phyloP scores from a whole-genome alignment of 2,113 vertebrate genomes.

The Hippocampus barbouri region DNA sequence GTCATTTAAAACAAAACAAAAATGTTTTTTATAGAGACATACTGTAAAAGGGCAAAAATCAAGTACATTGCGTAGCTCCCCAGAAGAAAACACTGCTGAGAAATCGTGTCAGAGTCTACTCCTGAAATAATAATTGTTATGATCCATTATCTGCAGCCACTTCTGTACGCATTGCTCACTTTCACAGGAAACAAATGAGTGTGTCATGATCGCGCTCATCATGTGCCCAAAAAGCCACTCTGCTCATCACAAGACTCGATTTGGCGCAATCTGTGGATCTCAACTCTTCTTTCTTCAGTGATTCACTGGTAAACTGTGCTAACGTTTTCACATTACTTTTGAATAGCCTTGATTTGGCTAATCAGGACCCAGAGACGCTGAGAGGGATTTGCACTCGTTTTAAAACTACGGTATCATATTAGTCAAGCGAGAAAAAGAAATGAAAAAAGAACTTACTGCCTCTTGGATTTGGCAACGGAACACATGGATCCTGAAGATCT shows the following conservation, averaged over 20 bases:
- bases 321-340: too few species aligned
- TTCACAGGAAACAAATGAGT: background rate
- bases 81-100: background rate
- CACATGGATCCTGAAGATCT: conserved; percentile 98
- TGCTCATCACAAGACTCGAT: background rate
- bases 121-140: background rate
- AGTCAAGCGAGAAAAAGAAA: too few species aligned
- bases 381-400: too few species aligned
- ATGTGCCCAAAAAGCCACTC: background rate
- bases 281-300: too few species aligned
- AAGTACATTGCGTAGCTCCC: background rate
- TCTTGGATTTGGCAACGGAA: conserved; percentile 98
- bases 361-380: too few species aligned
- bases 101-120: background rate
- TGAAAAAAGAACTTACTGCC: conserved; percentile 79
- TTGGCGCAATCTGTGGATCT: background rate
- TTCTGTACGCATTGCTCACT: background rate
- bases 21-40: background rate
- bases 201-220: background rate
- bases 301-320: too few species aligned
- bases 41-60: background rate
- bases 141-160: background rate
- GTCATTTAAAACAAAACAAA: background rate
- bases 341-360: too few species aligned
- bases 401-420: too few species aligned